Conservation (phyloP, 2,888 invertebrate species). For the Philopedon plagiatum region DNA sequence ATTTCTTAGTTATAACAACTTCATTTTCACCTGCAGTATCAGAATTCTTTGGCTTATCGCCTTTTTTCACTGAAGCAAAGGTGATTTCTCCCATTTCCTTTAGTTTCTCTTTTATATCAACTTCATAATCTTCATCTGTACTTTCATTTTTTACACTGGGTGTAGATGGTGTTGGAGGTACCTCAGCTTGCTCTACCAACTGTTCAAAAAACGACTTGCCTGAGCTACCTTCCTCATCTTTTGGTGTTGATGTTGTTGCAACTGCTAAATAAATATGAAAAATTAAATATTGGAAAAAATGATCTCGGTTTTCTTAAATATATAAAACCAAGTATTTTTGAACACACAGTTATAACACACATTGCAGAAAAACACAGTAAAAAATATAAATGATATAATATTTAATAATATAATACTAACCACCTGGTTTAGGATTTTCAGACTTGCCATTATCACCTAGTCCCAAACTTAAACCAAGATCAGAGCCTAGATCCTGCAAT, state of each 20-base stretch:
- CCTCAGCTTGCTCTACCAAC: slow-evolving; percentile 61
- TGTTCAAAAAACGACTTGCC: slow-evolving; percentile 66
- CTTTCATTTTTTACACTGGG: slow-evolving; percentile 53
- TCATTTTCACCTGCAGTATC: slow-evolving; percentile 79
- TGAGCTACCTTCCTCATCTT: slow-evolving; percentile 63
- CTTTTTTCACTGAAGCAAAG: slow-evolving; percentile 68
- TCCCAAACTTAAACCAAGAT: slow-evolving; percentile 53
- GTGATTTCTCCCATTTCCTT: slow-evolving; percentile 75
- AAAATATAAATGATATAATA: not conserved
- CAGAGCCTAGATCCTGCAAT: slow-evolving; percentile 59
- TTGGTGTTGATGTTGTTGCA: slow-evolving; percentile 53
- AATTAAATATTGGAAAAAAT: not conserved
- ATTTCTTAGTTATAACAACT: slow-evolving; percentile 81
- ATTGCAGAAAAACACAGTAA: too few relatives aligned
- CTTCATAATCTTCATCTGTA: slow-evolving; percentile 69
- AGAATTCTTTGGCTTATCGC: slow-evolving; percentile 65
- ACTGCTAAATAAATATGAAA: slow-evolving; percentile 35
- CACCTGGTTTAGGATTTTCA: slow-evolving; percentile 35
- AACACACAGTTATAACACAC: too few relatives aligned
- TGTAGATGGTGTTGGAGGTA: slow-evolving; percentile 46
- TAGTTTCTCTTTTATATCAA: slow-evolving; percentile 75
- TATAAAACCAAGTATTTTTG: too few relatives aligned
- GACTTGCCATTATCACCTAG: slow-evolving; percentile 19
- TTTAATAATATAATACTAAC: not conserved
- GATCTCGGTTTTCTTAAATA: not conserved